A percentile compares a stretch with the other conserved stretches of the same genome.
phyloP scores from a whole-genome alignment of 2,113 vertebrate species.

The Ailuropoda melanoleuca region DNA sequence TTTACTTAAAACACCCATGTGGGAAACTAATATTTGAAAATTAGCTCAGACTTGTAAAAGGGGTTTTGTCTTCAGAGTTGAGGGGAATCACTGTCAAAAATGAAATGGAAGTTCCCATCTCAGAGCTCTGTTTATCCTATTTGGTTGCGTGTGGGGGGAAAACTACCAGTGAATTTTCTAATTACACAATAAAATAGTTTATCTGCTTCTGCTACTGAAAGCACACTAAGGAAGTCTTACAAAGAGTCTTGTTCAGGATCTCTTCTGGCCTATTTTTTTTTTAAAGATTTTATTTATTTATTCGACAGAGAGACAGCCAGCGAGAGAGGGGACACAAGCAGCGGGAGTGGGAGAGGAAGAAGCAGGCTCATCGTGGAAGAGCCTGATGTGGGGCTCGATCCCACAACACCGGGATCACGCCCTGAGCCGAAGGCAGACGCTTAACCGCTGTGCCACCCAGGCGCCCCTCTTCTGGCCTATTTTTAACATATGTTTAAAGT shows the following conservation, averaged over 20 bases:
- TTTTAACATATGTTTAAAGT: neutral
- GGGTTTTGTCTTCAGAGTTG: slow-evolving; percentile 56
- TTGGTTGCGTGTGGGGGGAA: neutral
- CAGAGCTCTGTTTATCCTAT: neutral
- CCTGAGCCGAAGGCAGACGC: too few relatives aligned
- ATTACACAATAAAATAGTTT: neutral
- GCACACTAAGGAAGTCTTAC: neutral
- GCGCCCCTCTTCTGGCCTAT: neutral
- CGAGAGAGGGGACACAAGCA: too few relatives aligned
- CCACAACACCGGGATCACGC: too few relatives aligned
- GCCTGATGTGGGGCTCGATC: too few relatives aligned
- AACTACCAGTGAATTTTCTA: neutral
- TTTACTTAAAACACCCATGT: slow-evolving; percentile 30
- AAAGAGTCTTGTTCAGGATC: neutral
- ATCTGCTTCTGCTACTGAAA: neutral
- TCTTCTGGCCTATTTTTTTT: neutral
- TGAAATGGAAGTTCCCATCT: slow-evolving; percentile 58
- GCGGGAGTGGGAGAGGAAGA: too few relatives aligned
- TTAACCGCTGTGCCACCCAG: too few relatives aligned
- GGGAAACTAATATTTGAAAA: slow-evolving; percentile 52
- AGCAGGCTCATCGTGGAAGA: too few relatives aligned
- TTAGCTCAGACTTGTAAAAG: slow-evolving; percentile 42
- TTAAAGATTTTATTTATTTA: too few relatives aligned
- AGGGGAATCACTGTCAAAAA: slow-evolving; percentile 43
- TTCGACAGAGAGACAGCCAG: too few relatives aligned